Conservation (phyloP, 2,888 invertebrate species). For the Sinotaia quadrata region DNA sequence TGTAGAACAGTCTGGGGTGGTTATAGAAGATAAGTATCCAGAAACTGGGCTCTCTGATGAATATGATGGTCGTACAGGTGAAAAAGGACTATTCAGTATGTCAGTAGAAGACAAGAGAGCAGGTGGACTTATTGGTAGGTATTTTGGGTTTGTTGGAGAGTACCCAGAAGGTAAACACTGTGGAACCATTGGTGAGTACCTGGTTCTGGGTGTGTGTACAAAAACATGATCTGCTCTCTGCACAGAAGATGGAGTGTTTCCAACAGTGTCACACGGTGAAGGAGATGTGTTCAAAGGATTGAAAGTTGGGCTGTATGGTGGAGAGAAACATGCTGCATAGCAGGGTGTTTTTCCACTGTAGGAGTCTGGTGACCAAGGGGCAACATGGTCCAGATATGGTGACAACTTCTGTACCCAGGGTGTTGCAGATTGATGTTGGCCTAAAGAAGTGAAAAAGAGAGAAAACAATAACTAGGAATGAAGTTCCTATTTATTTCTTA, state of each 20-base stretch:
- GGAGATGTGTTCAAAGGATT: conserved; percentile 76
- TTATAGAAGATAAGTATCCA: conserved; percentile 88
- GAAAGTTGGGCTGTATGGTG: conserved; percentile 68
- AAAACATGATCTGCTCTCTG: too few relatives aligned
- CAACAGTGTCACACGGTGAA: conserved; percentile 80
- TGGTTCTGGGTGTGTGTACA: too few relatives aligned
- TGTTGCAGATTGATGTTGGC: conserved; percentile 90
- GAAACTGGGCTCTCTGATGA: conserved; percentile 77
- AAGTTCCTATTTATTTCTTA: too few relatives aligned
- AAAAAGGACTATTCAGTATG: conserved; percentile 65
- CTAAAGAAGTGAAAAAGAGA: conserved; percentile 98
- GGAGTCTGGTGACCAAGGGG: conserved; percentile 77
- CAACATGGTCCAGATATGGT: conserved; percentile 66
- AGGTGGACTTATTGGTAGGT: conserved; percentile 73
- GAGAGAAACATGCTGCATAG: too few relatives aligned
- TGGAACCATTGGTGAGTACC: conserved; percentile 77
- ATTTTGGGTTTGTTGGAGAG: conserved; percentile 77
- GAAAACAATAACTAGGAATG: too few relatives aligned
- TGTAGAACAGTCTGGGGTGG: conserved; percentile 87
- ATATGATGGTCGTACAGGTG: conserved; percentile 77
- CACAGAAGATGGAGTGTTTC: too few relatives aligned
- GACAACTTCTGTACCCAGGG: conserved; percentile 74
- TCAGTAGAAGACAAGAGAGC: conserved; percentile 75
- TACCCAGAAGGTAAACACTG: conserved; percentile 73
- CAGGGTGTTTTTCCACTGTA: too few relatives aligned